These are phyloP conservation scores for Pyrrhia umbra DNA, from an alignment of 2,888 invertebrate species.

Conservation along the genomic window DNA sequence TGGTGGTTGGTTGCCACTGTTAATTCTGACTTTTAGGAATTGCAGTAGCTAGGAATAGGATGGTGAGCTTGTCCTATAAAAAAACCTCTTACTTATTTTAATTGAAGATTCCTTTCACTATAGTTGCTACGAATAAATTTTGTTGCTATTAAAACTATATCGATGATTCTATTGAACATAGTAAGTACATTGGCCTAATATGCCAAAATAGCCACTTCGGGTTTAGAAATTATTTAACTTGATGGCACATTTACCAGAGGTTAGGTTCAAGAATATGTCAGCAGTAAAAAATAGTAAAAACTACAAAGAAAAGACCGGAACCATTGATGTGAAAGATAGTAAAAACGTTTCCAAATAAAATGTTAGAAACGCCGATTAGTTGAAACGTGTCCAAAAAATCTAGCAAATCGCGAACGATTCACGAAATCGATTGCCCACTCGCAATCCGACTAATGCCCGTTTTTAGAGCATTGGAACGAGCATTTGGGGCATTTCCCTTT, in stretches of 20 bases:
- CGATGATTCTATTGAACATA: too few relatives aligned
- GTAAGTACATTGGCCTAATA: too few relatives aligned
- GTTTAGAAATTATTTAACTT: too few relatives aligned
- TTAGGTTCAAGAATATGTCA: background rate
- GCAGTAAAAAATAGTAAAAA: background rate
- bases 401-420: slow-evolving; percentile 59
- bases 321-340: background rate
- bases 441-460: slow-evolving; percentile 55
- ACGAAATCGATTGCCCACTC: slow-evolving; percentile 53
- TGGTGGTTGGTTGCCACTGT: too few relatives aligned
- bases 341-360: slow-evolving; percentile 31
- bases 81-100: too few relatives aligned
- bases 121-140: too few relatives aligned
- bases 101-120: too few relatives aligned
- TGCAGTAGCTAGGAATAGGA: too few relatives aligned
- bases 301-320: background rate
- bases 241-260: background rate
- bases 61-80: too few relatives aligned
- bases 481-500: slow-evolving; percentile 57
- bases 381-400: slow-evolving; percentile 59
- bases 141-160: too few relatives aligned
- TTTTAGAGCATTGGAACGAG: slow-evolving; percentile 49
- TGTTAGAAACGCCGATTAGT: slow-evolving; percentile 47
- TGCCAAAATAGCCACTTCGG: too few relatives aligned
- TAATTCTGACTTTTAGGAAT: too few relatives aligned